Base-by-base conservation (phyloP, 2,888 invertebrate genomes). In the Conomelus anceps region DNA sequence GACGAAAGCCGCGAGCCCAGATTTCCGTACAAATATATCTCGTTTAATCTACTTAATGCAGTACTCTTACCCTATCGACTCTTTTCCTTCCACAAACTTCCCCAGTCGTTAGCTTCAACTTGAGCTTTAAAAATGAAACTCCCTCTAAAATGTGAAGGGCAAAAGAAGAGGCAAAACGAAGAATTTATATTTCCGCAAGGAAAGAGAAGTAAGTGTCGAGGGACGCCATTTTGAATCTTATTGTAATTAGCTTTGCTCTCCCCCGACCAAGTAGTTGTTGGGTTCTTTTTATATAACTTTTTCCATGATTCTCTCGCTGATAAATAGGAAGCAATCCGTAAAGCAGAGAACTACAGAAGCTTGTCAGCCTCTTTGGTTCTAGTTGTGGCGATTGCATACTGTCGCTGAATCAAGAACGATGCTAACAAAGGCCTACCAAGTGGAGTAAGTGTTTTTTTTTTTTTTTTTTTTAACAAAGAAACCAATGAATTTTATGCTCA, bases 241-340 rank as follows among this genome's bases (percentile, higher is more conserved):
- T 86, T 86, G 86, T 86, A 86, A 86, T 86, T 86, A 86, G 86
- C 86, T 86, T 86, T 26, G 86, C 86, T 20, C 86, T 24, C 63
- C n/a, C 7, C 13, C 63, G 1, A 6, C n/a, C 13, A 4, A 41
- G 63, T 63, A 63, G 63, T 63, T 63, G 63, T n/a, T 63, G n/a
- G n/a, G n/a, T 34, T 34, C 34, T 63, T 63, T 63, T 63, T 63
- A n/a, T 63, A 63, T 63, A n/a, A 63, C 63, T 63, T 63, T n/a
- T 63, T 26, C 29, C 86, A 86, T 26, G 22, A 26, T 26, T 86
- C 24, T 24, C 86, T 24, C 86, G 24, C 26, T 86, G 29, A 86
- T 86, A 86, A 86, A 86, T 26, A 86, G 24, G n/a, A 23, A 86
- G 29, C 86, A 17, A 86, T 86, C 26, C 86, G n/a, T 63, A n/a